phyloP scores from a whole-genome alignment of 2,888 invertebrate species.

The Sturmia bella region DNA sequence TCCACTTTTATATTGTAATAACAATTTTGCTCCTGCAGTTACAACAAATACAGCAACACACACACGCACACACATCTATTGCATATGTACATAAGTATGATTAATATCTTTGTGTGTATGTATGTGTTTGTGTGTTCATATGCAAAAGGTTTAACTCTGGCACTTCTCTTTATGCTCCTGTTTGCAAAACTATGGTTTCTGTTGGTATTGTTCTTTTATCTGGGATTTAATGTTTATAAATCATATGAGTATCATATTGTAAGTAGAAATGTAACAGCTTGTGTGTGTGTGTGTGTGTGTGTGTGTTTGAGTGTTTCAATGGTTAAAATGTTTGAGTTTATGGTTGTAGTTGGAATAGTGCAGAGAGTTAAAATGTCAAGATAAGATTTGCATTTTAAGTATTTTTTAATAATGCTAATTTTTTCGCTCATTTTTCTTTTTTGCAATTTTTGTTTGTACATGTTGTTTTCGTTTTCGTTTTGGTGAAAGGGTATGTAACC shows the following conservation, averaged over 20 bases:
- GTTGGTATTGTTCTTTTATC: conserved; percentile 58
- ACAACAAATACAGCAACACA: conserved; percentile 3
- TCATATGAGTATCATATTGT: conserved; percentile 42
- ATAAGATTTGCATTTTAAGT: conserved; percentile 70
- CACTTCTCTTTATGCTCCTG: neutral
- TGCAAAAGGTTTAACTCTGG: too few relatives aligned
- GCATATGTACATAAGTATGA: too few relatives aligned
- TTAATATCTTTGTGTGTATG: too few relatives aligned
- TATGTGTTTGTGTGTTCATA: too few relatives aligned
- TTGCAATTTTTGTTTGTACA: neutral
- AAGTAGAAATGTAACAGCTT: conserved; percentile 2
- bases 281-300: neutral
- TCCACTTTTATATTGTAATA: conserved; percentile 14
- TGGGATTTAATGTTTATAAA: conserved; percentile 63
- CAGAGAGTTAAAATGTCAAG: conserved; percentile 68
- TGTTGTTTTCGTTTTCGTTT: neutral
- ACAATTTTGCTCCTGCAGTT: neutral
- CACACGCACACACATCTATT: too few relatives aligned
- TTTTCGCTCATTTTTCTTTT: conserved; percentile 34
- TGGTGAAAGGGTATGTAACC: neutral
- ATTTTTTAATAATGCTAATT: conserved; percentile 70
- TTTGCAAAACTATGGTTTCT: conserved; percentile 12
- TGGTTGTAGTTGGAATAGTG: conserved; percentile 45
- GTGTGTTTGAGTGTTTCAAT: neutral
- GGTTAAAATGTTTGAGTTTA: conserved; percentile 13